A percentile compares a stretch with the other conserved stretches of the same genome.
Evolutionary conservation across 2,888 invertebrate genomes (phyloP).

Genomic region (Drosophila nigricruria): DNA sequence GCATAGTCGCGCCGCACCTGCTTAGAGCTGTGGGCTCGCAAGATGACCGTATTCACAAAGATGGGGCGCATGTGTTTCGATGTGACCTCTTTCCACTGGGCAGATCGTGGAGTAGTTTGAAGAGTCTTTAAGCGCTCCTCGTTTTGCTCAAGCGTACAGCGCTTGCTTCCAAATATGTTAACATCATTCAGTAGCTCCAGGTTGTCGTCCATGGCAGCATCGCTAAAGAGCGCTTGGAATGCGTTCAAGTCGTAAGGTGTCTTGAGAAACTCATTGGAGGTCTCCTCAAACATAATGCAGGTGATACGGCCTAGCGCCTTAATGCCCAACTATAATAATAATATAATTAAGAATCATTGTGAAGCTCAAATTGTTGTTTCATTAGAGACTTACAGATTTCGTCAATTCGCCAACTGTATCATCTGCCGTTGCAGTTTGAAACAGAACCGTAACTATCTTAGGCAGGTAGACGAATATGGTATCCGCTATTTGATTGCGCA

Average conservation of each 20-base stretch:
- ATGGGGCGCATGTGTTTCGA: slow-evolving; percentile 78
- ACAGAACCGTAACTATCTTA: slow-evolving; percentile 87
- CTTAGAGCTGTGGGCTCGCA: slow-evolving; percentile 88
- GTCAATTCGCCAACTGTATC: slow-evolving; percentile 87
- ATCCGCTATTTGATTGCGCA: slow-evolving; percentile 87
- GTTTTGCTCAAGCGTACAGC: slow-evolving; percentile 53
- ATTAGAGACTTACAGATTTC: slow-evolving; percentile 85
- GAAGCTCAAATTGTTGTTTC: not conserved
- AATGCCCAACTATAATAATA: slow-evolving; percentile 68
- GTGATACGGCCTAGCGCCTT: slow-evolving; percentile 81
- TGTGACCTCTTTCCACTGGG: slow-evolving; percentile 85
- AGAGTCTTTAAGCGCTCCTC: slow-evolving; percentile 69
- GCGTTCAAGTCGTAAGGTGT: slow-evolving; percentile 58
- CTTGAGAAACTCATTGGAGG: slow-evolving; percentile 69
- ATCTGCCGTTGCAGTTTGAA: slow-evolving; percentile 86
- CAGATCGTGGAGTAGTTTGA: slow-evolving; percentile 69
- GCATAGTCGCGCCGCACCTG: slow-evolving; percentile 88
- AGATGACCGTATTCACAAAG: slow-evolving; percentile 85
- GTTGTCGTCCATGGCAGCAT: not conserved
- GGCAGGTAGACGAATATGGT: slow-evolving; percentile 88
- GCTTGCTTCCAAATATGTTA: slow-evolving; percentile 62
- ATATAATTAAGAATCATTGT: not conserved
- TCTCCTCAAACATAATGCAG: slow-evolving; percentile 83
- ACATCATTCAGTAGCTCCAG: slow-evolving; percentile 37
- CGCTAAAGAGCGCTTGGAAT: slow-evolving; percentile 27